Percentiles rank a stretch among this genome's conserved stretches.
Conservation (phyloP, 2,888 invertebrate species). For the Prosapia bicincta region DNA sequence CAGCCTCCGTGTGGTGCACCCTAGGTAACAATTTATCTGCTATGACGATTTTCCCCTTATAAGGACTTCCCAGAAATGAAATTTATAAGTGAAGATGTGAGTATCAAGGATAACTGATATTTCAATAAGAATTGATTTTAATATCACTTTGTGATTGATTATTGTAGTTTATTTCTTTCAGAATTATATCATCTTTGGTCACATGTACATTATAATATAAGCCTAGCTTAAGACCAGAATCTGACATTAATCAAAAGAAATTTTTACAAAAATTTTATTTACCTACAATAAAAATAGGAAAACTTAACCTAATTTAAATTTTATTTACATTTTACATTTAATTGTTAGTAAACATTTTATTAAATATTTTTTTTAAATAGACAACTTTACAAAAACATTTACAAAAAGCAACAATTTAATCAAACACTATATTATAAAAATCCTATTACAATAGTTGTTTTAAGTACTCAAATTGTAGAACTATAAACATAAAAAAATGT, state of each 20-base stretch:
- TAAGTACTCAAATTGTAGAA: background rate
- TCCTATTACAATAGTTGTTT: background rate
- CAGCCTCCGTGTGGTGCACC: no score
- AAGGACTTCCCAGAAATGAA: no score
- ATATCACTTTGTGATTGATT: background rate
- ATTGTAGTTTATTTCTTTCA: background rate
- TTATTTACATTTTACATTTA: background rate
- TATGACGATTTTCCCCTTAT: no score
- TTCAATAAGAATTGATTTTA: no score
- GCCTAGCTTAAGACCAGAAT: background rate
- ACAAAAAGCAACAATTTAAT: constrained; percentile 25
- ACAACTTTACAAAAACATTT: constrained; percentile 27
- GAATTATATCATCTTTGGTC: background rate
- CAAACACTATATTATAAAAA: background rate
- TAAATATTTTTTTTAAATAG: constrained; percentile 18
- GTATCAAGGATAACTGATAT: no score
- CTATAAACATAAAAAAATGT: background rate
- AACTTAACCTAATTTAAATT: background rate
- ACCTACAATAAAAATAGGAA: background rate
- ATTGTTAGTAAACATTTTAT: background rate
- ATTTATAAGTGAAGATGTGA: no score
- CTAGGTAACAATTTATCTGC: no score
- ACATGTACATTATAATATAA: background rate
- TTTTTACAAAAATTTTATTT: background rate
- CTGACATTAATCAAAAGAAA: background rate